Percentiles rank a stretch among this genome's conserved stretches.
Evolutionary conservation across 2,888 invertebrate genomes (phyloP).

Genomic region (Tupiocoris notatus): DNA sequence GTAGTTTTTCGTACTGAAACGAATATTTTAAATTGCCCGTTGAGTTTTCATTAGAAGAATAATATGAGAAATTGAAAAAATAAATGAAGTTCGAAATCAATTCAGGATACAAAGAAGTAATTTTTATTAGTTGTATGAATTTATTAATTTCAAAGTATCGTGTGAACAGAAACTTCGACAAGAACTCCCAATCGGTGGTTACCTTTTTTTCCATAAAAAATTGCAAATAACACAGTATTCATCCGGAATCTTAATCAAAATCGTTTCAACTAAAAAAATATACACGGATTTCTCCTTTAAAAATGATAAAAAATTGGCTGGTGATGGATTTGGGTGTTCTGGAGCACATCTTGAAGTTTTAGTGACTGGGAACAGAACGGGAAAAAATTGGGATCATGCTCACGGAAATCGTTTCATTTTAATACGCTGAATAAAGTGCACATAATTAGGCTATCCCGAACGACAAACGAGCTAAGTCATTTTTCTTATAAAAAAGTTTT

Average conservation of each 20-base stretch:
- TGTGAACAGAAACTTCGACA: constrained; percentile 27
- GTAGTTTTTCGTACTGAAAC: too few species aligned
- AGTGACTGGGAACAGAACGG: constrained; percentile 49
- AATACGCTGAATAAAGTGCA: too few species aligned
- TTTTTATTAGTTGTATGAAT: constrained; percentile 13
- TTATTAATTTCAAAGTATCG: constrained; percentile 11
- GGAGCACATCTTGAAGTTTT: constrained; percentile 46
- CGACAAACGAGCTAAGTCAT: too few species aligned
- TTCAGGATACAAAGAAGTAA: neutral
- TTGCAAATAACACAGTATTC: constrained; percentile 22
- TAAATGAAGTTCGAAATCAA: neutral
- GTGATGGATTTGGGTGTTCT: constrained; percentile 44
- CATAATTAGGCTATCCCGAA: too few species aligned
- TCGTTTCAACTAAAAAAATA: constrained; percentile 31
- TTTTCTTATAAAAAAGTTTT: too few species aligned
- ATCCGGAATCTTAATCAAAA: constrained; percentile 16
- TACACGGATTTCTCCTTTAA: constrained; percentile 35
- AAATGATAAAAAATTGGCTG: constrained; percentile 45
- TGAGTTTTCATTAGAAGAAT: too few species aligned
- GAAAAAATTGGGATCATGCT: constrained; percentile 48
- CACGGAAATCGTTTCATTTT: too few species aligned
- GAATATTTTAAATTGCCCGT: too few species aligned
- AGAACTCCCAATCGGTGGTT: constrained; percentile 12
- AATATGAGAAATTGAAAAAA: too few species aligned
- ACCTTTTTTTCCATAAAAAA: constrained; percentile 25